A percentile compares a stretch with the other conserved stretches of the same genome.
Evolutionary conservation across 2,113 vertebrate genomes (phyloP).

Genomic region (Ictalurus furcatus): DNA sequence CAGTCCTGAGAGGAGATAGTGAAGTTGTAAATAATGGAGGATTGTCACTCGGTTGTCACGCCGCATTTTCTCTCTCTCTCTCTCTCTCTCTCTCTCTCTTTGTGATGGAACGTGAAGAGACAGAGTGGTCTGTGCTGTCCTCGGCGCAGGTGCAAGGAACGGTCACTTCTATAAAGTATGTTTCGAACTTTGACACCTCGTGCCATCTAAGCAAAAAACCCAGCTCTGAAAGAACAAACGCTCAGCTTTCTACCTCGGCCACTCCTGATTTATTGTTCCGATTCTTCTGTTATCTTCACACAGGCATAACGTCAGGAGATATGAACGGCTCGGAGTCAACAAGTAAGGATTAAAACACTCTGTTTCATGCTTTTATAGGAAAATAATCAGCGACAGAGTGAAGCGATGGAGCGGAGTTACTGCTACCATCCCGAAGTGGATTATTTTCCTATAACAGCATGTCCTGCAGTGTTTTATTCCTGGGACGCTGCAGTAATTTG

Average conservation of each 20-base stretch:
- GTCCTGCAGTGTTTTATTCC: not conserved
- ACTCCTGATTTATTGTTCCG: not conserved
- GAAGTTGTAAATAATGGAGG: constrained; percentile 57
- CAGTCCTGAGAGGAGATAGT: constrained; percentile 19
- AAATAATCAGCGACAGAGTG: not conserved
- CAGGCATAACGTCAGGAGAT: not conserved
- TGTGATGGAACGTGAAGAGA: constrained; percentile 37
- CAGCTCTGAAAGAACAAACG: not conserved
- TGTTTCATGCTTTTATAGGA: not conserved
- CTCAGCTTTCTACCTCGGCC: constrained; percentile 9
- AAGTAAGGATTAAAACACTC: not conserved
- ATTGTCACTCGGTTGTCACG: constrained; percentile 41
- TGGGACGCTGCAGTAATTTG: not conserved
- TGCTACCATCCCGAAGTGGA: not conserved
- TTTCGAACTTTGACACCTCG: constrained; percentile 8
- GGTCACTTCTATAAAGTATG: not conserved
- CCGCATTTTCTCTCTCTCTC: not conserved
- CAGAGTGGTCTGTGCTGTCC: not conserved
- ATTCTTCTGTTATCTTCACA: not conserved
- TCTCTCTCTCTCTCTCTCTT: not conserved
- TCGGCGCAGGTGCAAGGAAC: not conserved
- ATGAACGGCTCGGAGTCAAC: not conserved
- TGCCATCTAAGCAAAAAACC: constrained; percentile 9
- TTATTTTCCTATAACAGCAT: not conserved
- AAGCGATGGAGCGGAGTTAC: no score